Conservation (phyloP, 2,888 invertebrate species). For the Vanessa cardui region DNA sequence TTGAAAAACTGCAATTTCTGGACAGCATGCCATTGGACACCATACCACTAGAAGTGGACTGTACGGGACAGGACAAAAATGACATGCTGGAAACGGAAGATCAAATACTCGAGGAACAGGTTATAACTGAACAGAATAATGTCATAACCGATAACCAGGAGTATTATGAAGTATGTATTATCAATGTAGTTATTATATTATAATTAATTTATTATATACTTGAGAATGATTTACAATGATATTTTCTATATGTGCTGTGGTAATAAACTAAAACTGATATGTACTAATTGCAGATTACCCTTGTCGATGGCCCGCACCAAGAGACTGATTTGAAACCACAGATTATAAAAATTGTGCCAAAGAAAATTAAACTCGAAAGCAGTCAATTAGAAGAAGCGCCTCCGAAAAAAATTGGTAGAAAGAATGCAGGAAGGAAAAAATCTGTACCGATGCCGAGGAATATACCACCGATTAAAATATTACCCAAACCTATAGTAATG, state of each 20-base stretch:
- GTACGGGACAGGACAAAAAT: constrained; percentile 8
- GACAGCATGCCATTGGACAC: constrained; percentile 51
- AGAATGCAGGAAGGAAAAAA: constrained; percentile 66
- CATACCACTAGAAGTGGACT: constrained; percentile 16
- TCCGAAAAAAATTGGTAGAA: constrained; percentile 62
- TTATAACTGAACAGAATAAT: constrained; percentile 56
- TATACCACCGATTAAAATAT: constrained; percentile 70
- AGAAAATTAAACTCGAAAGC: constrained; percentile 55
- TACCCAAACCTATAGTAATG: constrained; percentile 71
- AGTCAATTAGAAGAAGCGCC: constrained; percentile 51
- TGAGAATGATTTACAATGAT: neutral
- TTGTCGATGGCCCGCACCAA: constrained; percentile 64
- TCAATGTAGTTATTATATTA: constrained; percentile 8
- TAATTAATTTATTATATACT: neutral
- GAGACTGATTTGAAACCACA: constrained; percentile 48
- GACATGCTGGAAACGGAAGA: constrained; percentile 28
- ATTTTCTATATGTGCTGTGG: neutral
- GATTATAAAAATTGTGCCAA: constrained; percentile 49
- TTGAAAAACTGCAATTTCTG: constrained; percentile 68
- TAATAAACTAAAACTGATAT: neutral
- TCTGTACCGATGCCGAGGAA: constrained; percentile 59
- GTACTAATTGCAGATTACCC: constrained; percentile 67
- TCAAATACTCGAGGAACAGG: constrained; percentile 43
- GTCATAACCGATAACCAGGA: constrained; percentile 76
- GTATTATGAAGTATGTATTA: constrained; percentile 68